phyloP scores from a whole-genome alignment of 1,140 invertebrate genomes.

The Chymomyza costata region DNA sequence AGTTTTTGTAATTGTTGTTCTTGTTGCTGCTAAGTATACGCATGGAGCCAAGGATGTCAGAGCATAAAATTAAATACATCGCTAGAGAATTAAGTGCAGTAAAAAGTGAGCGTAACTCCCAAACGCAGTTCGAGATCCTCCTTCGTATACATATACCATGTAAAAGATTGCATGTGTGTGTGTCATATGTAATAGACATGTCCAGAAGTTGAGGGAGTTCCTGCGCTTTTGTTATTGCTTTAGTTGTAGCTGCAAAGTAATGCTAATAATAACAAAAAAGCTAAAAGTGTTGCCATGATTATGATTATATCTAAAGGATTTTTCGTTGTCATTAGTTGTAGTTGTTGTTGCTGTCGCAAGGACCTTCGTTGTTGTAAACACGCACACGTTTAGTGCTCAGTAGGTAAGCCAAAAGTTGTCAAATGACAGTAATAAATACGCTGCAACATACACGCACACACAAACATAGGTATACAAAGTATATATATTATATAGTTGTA shows the following conservation, averaged over 20 bases:
- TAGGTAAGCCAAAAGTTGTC: slow-evolving; percentile 28
- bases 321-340: slow-evolving; percentile 14
- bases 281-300: slow-evolving; percentile 69
- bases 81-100: slow-evolving; percentile 72
- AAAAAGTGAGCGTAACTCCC: slow-evolving; percentile 61
- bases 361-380: background rate
- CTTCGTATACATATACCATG: slow-evolving; percentile 38
- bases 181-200: slow-evolving; percentile 24
- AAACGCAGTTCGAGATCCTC: slow-evolving; percentile 7
- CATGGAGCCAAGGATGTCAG: slow-evolving; percentile 50
- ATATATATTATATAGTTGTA: no score
- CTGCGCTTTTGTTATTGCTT: background rate
- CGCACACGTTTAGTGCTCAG: slow-evolving; percentile 27
- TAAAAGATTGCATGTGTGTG: slow-evolving; percentile 14
- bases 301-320: slow-evolving; percentile 66
- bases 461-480: no score
- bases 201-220: background rate
- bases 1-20: slow-evolving; percentile 7
- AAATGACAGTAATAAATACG: slow-evolving; percentile 50
- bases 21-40: slow-evolving; percentile 24
- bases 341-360: slow-evolving; percentile 11
- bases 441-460: no score
- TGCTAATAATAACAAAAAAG: slow-evolving; percentile 71
- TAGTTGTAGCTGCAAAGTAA: slow-evolving; percentile 48
- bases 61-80: slow-evolving; percentile 73